Percentiles rank a stretch among this genome's conserved stretches.
phyloP scores from a whole-genome alignment of 2,113 vertebrate species.

The Sterna hirundo region DNA sequence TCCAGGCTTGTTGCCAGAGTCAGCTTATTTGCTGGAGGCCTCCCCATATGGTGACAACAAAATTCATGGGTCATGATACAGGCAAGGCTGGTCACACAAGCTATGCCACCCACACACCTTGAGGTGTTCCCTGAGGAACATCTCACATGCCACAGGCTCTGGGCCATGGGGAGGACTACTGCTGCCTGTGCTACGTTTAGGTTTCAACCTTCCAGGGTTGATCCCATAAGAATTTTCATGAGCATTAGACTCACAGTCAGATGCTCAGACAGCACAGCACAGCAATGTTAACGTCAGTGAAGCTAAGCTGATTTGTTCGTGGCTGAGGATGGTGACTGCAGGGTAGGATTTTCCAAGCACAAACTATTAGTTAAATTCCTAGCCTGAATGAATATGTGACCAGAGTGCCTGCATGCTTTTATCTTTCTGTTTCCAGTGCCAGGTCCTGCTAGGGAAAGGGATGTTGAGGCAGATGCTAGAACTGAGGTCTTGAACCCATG shows the following conservation, averaged over 20 bases:
- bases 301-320: constrained; percentile 10
- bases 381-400: neutral
- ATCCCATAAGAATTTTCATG: accelerated
- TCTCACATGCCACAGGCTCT: neutral
- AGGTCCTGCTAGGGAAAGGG: neutral
- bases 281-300: neutral
- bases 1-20: neutral
- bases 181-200: neutral
- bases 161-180: neutral
- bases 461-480: neutral
- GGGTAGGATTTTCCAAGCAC: constrained; percentile 23
- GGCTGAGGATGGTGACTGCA: neutral
- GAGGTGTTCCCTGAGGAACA: neutral
- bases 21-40: neutral
- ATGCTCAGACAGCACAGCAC: neutral
- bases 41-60: neutral
- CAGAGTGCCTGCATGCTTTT: neutral
- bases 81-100: neutral
- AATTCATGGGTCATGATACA: accelerated
- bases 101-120: neutral
- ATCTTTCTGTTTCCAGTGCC: neutral
- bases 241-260: neutral
- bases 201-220: neutral
- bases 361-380: neutral
- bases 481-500: neutral